These are phyloP conservation scores for Blennius ocellaris DNA, from an alignment of 2,113 vertebrate genomes.

Conservation along the genomic window DNA sequence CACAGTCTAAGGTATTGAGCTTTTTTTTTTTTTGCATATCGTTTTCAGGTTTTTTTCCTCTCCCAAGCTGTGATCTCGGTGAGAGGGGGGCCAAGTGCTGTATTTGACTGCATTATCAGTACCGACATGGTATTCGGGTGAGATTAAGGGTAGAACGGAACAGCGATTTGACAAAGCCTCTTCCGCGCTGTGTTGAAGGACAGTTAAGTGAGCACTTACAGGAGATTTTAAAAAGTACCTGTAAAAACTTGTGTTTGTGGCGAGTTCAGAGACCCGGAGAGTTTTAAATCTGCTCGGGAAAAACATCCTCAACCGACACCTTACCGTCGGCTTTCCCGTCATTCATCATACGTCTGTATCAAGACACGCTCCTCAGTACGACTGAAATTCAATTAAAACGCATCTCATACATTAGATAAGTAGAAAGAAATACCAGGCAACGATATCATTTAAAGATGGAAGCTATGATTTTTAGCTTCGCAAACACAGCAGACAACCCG, in stretches of 20 bases:
- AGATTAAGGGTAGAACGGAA: too few species aligned
- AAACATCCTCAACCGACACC: background rate
- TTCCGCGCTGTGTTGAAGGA: too few species aligned
- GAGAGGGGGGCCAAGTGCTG: too few species aligned
- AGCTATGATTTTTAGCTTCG: conserved; percentile 25
- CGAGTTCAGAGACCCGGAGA: background rate
- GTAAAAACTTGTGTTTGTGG: background rate
- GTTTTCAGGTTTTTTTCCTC: too few species aligned
- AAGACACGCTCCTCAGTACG: conserved; percentile 1
- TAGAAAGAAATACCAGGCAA: background rate
- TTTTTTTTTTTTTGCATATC: too few species aligned
- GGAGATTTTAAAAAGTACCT: too few species aligned
- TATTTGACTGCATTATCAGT: too few species aligned
- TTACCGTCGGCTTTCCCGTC: background rate
- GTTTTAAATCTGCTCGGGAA: background rate
- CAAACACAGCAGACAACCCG: conserved; percentile 7
- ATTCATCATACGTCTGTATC: conserved; percentile 1
- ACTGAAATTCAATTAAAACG: conserved; percentile 18
- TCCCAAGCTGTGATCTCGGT: too few species aligned
- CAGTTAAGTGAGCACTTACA: too few species aligned
- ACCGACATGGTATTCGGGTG: too few species aligned
- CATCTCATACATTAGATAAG: conserved; percentile 3
- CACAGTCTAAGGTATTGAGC: too few species aligned
- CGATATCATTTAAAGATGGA: conserved; percentile 19
- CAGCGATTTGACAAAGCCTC: too few species aligned